phyloP scores from a whole-genome alignment of 2,797 vertebrate species.

The Chelonia mydas region DNA sequence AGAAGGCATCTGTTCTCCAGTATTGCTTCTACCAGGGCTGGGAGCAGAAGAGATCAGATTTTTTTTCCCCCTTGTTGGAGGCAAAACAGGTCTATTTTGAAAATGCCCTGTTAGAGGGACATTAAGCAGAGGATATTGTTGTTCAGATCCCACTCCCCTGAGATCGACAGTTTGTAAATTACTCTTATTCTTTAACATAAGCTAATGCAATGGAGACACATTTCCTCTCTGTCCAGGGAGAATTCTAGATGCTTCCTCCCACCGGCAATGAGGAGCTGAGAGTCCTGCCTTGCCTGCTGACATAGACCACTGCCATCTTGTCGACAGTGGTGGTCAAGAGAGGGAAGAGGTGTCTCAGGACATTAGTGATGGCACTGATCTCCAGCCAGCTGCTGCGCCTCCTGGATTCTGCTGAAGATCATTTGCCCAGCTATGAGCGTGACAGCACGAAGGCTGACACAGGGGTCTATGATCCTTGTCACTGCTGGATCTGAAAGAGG shows the following conservation, averaged over 20 bases:
- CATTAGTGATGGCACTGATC: not conserved
- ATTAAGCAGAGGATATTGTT: not conserved
- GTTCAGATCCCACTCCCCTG: not conserved
- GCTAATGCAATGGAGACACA: not conserved
- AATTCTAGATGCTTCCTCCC: not conserved
- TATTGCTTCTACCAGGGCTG: not conserved
- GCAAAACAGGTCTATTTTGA: not conserved
- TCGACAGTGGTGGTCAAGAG: rapidly evolving
- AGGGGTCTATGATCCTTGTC: not conserved
- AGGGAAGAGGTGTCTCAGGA: not conserved
- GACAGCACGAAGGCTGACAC: not conserved
- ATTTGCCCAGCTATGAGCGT: not conserved
- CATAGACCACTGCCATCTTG: not conserved
- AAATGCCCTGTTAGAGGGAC: not conserved
- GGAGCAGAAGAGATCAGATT: not conserved
- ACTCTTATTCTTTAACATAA: not conserved
- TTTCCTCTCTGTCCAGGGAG: not conserved
- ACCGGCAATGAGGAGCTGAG: not conserved
- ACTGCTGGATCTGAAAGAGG: not conserved
- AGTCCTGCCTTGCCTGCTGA: not conserved
- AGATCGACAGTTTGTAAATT: not conserved
- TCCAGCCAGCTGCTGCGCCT: not conserved
- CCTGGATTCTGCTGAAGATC: not conserved
- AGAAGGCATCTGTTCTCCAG: not conserved
- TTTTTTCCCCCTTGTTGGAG: not conserved